A percentile compares a stretch with the other conserved stretches of the same genome.
Conservation (phyloP, 1,140 invertebrate genomes). For the Sarcophaga peregrina region DNA sequence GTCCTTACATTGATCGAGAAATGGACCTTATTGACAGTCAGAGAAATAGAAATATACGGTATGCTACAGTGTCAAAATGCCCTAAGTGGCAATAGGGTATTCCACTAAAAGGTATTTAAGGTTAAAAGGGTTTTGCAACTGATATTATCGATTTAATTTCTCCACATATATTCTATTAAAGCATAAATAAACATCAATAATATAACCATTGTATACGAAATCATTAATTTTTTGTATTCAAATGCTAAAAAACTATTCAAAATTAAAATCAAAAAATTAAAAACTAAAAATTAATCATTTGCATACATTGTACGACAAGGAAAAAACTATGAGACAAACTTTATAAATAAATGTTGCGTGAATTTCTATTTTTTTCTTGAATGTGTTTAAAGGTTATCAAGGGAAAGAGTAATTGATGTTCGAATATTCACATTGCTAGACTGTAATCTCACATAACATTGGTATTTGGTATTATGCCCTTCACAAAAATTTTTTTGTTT, state of each 20-base stretch:
- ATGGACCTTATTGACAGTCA: too few relatives aligned
- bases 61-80: too few relatives aligned
- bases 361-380: not conserved
- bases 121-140: too few relatives aligned
- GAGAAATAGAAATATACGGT: too few relatives aligned
- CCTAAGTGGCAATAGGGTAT: too few relatives aligned
- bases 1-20: too few relatives aligned
- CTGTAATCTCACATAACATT: slow-evolving; percentile 19
- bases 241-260: too few relatives aligned
- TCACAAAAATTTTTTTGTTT: not conserved
- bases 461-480: not conserved
- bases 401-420: slow-evolving; percentile 36
- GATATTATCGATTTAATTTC: too few relatives aligned
- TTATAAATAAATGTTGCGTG: slow-evolving; percentile 42
- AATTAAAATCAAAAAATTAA: too few relatives aligned
- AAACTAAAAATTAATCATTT: not conserved
- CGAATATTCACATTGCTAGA: not conserved
- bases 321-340: slow-evolving; percentile 22
- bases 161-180: too few relatives aligned
- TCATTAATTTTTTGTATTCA: not conserved
- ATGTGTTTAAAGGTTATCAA: slow-evolving; percentile 28
- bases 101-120: too few relatives aligned
- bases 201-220: not conserved
- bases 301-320: not conserved
- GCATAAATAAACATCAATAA: too few relatives aligned